phyloP scores from a whole-genome alignment of 2,888 invertebrate genomes.

The Troilus luridus region DNA sequence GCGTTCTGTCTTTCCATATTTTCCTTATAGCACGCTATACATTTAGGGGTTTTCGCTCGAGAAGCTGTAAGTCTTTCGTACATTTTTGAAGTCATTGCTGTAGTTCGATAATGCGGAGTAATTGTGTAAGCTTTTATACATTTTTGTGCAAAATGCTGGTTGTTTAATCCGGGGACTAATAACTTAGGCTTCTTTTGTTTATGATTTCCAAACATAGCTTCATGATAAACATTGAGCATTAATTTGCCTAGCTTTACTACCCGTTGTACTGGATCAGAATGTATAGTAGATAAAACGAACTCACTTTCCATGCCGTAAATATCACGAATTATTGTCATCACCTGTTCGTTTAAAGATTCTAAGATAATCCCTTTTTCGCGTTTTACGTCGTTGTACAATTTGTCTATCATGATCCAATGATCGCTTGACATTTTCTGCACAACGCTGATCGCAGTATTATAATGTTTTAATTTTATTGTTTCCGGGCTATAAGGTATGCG shows the following conservation, averaged over 20 bases:
- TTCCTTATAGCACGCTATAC: neutral
- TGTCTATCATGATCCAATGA: slow-evolving; percentile 52
- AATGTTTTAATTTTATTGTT: neutral
- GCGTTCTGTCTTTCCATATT: neutral
- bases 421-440: slow-evolving; percentile 47
- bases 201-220: neutral
- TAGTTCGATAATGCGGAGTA: slow-evolving; percentile 15
- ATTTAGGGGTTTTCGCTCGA: neutral
- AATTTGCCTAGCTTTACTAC: slow-evolving; percentile 39
- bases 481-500: neutral
- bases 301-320: slow-evolving; percentile 43
- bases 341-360: neutral
- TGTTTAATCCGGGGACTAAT: neutral
- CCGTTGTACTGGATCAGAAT: neutral
- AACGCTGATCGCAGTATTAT: neutral
- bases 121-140: slow-evolving; percentile 11
- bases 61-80: neutral
- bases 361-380: slow-evolving; percentile 11
- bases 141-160: neutral
- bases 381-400: slow-evolving; percentile 11
- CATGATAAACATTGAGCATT: slow-evolving; percentile 44
- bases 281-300: neutral
- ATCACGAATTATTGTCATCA: slow-evolving; percentile 31
- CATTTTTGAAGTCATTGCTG: neutral
- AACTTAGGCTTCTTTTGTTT: neutral